A percentile compares a stretch with the other conserved stretches of the same genome.
phyloP scores from a whole-genome alignment of 2,888 invertebrate species.

The Poecilus cupreus region DNA sequence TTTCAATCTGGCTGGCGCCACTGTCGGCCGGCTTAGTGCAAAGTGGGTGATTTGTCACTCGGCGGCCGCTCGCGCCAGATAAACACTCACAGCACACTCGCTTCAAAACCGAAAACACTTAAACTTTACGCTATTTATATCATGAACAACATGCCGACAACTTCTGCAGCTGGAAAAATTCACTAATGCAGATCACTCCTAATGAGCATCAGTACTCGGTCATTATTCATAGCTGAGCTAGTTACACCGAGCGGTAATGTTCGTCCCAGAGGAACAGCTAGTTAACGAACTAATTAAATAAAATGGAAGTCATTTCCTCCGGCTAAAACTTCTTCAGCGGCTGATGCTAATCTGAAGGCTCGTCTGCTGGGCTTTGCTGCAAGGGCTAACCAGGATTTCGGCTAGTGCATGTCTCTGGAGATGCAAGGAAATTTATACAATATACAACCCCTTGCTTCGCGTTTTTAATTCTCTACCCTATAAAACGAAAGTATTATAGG shows the following conservation, averaged over 20 bases:
- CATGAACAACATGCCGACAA: background rate
- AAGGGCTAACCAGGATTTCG: background rate
- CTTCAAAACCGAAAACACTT: background rate
- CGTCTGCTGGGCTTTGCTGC: background rate
- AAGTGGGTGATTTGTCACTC: conserved; percentile 50
- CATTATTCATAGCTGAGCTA: background rate
- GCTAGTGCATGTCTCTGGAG: too few relatives aligned
- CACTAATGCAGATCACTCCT: background rate
- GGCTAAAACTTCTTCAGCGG: conserved; percentile 23
- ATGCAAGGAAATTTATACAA: too few relatives aligned
- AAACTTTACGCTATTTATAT: conserved; percentile 22
- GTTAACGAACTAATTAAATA: conserved; percentile 49
- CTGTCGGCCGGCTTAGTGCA: conserved; percentile 42
- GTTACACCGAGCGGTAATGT: conserved; percentile 9
- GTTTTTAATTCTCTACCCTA: too few relatives aligned
- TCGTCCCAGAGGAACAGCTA: conserved; percentile 8
- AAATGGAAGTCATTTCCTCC: conserved; percentile 45
- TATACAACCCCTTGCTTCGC: too few relatives aligned
- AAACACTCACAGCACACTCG: background rate
- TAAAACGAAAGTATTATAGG: too few relatives aligned
- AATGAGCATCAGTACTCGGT: background rate
- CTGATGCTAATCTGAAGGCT: background rate
- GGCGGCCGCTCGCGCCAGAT: background rate
- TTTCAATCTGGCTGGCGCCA: conserved; percentile 43
- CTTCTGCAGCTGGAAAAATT: background rate